Percentiles rank a stretch among this genome's conserved stretches.
These are phyloP conservation scores for Scopus umbretta DNA, from an alignment of 2,113 vertebrate genomes.

Conservation along the genomic window DNA sequence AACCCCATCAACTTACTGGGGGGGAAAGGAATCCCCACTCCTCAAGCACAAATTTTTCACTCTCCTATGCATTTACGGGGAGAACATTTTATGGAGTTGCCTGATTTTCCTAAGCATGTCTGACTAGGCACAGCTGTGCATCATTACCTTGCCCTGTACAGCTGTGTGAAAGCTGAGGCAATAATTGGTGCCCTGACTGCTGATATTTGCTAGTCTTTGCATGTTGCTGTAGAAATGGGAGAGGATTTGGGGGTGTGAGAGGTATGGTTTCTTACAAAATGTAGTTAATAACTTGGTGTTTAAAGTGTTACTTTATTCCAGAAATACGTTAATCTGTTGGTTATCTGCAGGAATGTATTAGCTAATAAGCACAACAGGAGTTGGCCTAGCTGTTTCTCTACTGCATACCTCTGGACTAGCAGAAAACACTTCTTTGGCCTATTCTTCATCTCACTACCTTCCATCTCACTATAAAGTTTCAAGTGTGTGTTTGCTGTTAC, in stretches of 20 bases:
- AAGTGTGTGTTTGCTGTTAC: neutral
- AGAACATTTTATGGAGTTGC: neutral
- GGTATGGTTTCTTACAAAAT: neutral
- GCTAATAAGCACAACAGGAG: neutral
- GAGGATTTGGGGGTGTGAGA: neutral
- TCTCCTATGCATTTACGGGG: accelerated
- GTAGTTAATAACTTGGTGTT: neutral
- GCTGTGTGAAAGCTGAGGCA: neutral
- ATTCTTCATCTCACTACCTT: neutral
- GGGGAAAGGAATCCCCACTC: accelerated
- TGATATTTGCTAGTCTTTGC: neutral
- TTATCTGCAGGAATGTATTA: neutral
- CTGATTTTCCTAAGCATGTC: neutral
- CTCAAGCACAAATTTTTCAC: neutral
- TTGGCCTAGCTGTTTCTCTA: neutral
- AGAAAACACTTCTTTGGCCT: neutral
- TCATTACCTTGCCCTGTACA: neutral
- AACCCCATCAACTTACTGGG: neutral
- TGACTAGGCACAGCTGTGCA: neutral
- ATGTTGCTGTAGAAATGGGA: neutral
- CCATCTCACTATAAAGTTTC: neutral
- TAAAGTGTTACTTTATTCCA: neutral
- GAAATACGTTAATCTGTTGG: neutral
- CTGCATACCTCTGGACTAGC: neutral
- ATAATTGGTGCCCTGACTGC: neutral